Evolutionary conservation across 2,888 invertebrate species (phyloP), one percentile per base, ranked within the genome.

Genomic region (Xylota segnis): DNA sequence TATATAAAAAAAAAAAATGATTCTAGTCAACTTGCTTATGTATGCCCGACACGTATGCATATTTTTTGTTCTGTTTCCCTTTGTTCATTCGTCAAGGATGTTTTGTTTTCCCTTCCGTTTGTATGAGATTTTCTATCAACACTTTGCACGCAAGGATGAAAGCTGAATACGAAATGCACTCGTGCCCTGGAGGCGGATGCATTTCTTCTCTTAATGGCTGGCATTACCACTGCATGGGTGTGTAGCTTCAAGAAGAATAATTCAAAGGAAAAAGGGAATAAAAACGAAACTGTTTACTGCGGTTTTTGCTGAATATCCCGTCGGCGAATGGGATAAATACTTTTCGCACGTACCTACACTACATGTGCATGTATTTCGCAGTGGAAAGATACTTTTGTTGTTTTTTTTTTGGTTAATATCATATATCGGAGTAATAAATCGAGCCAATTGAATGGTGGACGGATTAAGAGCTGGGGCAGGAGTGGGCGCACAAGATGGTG

Each of bases 91-190:
- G 50, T 74, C 50, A 74, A 79, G 83, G 79, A 83, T 70, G 66
- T 61, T 47, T 74, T 40, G 23, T 52, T 52, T 68, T 12, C 34
- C 5, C 32, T 40, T 52, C 3, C 56, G 23, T 16, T 65, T 9
- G 12, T 58, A 61, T 61, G 37, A 54, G 59, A 71, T 83, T 83
- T 56, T 65, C 68, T 79, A 75, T 79, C 79, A 75, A 79, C 83
- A 68, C 83, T 72, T 78, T 74, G 70, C 61, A 18, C 7, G 16
- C 75, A 79, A 84, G 83, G 83, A 84, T 79, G 83, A 84, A 84
- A 37, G 29, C 70, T 84, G 83, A 84, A 84, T 84, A 84, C 79
- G 54, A 71, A 84, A 79, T 83, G 74, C 52, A 83, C 18, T 34
- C 40, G 27, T 52, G 43, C 45, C 10, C 29, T 56, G 34, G 27